Percentiles rank a stretch among this genome's conserved stretches.
phyloP scores from a whole-genome alignment of 2,797 vertebrate species.

The Selene dorsalis region DNA sequence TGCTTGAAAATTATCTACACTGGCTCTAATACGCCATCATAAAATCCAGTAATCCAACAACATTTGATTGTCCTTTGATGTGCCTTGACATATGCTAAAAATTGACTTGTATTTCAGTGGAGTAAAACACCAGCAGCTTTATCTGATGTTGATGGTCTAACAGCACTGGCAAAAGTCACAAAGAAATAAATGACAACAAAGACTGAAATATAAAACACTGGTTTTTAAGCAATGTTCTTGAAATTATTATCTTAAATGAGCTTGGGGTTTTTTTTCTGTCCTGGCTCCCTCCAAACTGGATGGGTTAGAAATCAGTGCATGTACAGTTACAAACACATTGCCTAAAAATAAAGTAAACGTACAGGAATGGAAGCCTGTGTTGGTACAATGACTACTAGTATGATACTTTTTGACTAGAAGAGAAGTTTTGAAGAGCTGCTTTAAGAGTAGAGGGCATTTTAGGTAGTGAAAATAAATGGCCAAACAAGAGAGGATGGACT shows the following conservation, averaged over 20 bases:
- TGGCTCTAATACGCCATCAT: no score
- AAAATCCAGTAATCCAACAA: no score
- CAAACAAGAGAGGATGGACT: neutral
- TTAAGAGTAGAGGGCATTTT: neutral
- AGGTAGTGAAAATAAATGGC: neutral
- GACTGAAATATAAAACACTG: neutral
- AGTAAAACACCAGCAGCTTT: conserved; percentile 31
- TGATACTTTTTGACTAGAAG: neutral
- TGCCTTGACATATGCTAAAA: no score
- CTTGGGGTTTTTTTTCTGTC: neutral
- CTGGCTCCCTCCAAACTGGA: neutral
- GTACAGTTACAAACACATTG: neutral
- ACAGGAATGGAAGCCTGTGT: neutral
- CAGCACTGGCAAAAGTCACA: neutral
- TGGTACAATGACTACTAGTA: conserved; percentile 7
- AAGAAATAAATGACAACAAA: neutral
- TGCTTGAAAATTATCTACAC: no score
- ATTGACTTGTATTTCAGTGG: conserved; percentile 55
- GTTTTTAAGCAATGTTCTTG: neutral
- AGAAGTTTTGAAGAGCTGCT: neutral
- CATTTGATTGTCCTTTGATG: no score
- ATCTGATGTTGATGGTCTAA: conserved; percentile 24
- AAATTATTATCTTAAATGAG: neutral
- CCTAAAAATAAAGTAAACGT: neutral
- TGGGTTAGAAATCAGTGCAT: neutral